Conservation (phyloP, 2,888 invertebrate genomes). For the Microplitis deprimator region DNA sequence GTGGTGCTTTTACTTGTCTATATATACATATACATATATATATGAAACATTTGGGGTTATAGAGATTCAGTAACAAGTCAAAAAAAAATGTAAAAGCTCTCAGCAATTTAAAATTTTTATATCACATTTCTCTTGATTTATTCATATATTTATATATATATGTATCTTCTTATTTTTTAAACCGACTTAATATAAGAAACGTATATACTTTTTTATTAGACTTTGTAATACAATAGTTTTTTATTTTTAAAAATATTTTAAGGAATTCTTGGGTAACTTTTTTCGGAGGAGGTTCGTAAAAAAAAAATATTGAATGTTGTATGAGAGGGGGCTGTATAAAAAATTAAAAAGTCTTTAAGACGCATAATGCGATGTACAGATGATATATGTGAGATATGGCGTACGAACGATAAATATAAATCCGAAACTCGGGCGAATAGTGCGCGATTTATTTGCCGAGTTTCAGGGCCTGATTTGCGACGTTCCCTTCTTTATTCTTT, state of each 20-base stretch:
- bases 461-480: slow-evolving; percentile 48
- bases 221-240: neutral
- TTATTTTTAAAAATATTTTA: neutral
- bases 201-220: neutral
- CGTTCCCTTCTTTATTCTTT: slow-evolving; percentile 23
- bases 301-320: slow-evolving; percentile 13
- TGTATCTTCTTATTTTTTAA: neutral
- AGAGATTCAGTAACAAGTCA: neutral
- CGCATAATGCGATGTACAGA: neutral
- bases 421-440: slow-evolving; percentile 38
- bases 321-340: neutral
- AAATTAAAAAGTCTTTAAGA: neutral
- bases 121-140: neutral
- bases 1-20: neutral
- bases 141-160: neutral
- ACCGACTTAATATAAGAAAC: too few relatives aligned
- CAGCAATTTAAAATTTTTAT: neutral
- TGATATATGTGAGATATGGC: slow-evolving; percentile 30
- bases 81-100: slow-evolving; percentile 8
- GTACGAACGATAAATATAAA: slow-evolving; percentile 48
- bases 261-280: neutral
- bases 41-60: neutral
- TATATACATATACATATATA: neutral
- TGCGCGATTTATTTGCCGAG: slow-evolving; percentile 32
- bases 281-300: neutral